Conservation (phyloP, 2,797 vertebrate genomes). For the Tokudaia muenninki region DNA sequence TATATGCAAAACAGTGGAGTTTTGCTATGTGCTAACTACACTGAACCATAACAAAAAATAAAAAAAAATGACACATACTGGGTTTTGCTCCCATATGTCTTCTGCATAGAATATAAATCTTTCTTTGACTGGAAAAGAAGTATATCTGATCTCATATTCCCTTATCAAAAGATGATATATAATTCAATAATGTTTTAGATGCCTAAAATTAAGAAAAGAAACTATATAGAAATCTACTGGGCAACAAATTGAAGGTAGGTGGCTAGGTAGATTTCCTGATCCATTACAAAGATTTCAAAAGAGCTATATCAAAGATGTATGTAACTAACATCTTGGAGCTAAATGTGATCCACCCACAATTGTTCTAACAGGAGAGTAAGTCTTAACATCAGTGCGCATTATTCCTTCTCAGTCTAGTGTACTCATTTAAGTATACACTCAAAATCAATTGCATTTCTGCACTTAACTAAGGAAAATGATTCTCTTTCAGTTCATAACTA, state of each 20-base stretch:
- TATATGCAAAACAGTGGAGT: not conserved
- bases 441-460: conserved; percentile 13
- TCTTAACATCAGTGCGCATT: not conserved
- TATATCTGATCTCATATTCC: conserved; percentile 74
- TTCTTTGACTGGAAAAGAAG: conserved; percentile 79
- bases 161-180: conserved; percentile 78
- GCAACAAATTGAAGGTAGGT: conserved; percentile 34
- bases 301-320: conserved; percentile 9
- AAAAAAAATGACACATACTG: conserved; percentile 75
- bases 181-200: conserved; percentile 76
- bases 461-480: not conserved
- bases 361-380: conserved; percentile 39
- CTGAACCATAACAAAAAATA: conserved; percentile 62
- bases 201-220: conserved; percentile 80
- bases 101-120: conserved; percentile 78
- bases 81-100: conserved; percentile 78
- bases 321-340: not conserved
- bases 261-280: not conserved
- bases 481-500: conserved; percentile 33
- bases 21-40: conserved; percentile 30
- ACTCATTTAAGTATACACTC: conserved; percentile 21
- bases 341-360: conserved; percentile 28
- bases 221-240: conserved; percentile 73
- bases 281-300: conserved; percentile 23
- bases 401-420: conserved; percentile 1